Conservation (phyloP, 2,888 invertebrate species). For the Campopleginae sp. region DNA sequence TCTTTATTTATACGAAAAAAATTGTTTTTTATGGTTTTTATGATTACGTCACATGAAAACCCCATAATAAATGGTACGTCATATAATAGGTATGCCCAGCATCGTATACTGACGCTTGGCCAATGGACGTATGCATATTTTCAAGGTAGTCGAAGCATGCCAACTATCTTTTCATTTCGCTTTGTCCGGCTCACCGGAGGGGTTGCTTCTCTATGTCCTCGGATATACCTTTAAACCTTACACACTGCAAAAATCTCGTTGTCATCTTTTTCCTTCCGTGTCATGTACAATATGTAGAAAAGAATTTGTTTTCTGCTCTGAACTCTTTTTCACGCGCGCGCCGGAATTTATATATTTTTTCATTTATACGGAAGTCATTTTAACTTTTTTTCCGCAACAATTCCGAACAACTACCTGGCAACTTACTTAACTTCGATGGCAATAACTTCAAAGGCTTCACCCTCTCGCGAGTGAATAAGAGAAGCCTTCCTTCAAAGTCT, state of each 20-base stretch:
- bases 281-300: slow-evolving; percentile 46
- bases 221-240: not conserved
- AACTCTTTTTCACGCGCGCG: not conserved
- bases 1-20: not conserved
- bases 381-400: slow-evolving; percentile 29
- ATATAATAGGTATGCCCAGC: slow-evolving; percentile 51
- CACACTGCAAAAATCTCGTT: slow-evolving; percentile 34
- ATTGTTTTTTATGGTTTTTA: not conserved
- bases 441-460: slow-evolving; percentile 49
- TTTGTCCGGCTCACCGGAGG: slow-evolving; percentile 75
- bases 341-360: too few relatives aligned
- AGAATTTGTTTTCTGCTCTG: slow-evolving; percentile 38
- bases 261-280: slow-evolving; percentile 43
- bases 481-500: slow-evolving; percentile 73
- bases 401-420: slow-evolving; percentile 36
- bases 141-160: slow-evolving; percentile 80
- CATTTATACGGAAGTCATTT: slow-evolving; percentile 32
- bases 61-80: slow-evolving; percentile 31
- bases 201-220: slow-evolving; percentile 5
- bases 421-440: slow-evolving; percentile 33
- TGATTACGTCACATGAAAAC: not conserved
- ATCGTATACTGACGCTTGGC: slow-evolving; percentile 41
- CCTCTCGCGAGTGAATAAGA: slow-evolving; percentile 54
- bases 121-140: slow-evolving; percentile 60
- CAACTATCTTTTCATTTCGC: slow-evolving; percentile 83